Evolutionary conservation across 2,797 vertebrate genomes (phyloP).

Genomic region (Cheirogaleus major): DNA sequence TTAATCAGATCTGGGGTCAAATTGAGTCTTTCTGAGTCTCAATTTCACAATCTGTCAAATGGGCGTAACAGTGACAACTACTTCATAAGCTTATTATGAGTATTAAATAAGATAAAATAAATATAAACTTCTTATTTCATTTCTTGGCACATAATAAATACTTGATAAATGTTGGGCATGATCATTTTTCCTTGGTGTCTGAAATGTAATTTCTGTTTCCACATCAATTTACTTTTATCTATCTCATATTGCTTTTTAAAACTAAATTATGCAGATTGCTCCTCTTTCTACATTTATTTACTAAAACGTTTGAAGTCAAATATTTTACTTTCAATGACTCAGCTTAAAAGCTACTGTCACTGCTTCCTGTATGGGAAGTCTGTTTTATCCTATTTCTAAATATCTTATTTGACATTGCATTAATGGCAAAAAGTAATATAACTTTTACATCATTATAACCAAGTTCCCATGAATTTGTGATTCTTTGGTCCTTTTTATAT

Average conservation of each 20-base stretch:
- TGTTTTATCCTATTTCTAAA: neutral
- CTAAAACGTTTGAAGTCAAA: neutral
- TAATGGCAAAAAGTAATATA: neutral
- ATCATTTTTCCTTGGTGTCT: neutral
- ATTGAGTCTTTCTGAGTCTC: neutral
- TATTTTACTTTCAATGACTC: neutral
- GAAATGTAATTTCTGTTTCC: neutral
- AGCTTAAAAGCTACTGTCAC: neutral
- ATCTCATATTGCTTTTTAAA: neutral
- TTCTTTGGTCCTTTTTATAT: neutral
- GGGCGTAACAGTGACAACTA: neutral
- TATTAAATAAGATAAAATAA: neutral
- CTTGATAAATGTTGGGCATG: neutral
- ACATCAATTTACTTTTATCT: slow-evolving; percentile 7
- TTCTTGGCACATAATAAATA: neutral
- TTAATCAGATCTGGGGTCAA: neutral
- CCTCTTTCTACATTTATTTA: neutral
- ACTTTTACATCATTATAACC: neutral
- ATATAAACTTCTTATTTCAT: neutral
- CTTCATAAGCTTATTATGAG: neutral
- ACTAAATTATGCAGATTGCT: neutral
- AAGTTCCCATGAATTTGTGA: neutral
- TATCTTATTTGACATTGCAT: neutral
- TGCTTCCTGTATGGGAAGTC: neutral
- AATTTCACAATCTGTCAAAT: neutral